Percentiles rank a stretch among this genome's conserved stretches.
Conservation (phyloP, 1,140 invertebrate species). For the Drosophila malerkotliana region DNA sequence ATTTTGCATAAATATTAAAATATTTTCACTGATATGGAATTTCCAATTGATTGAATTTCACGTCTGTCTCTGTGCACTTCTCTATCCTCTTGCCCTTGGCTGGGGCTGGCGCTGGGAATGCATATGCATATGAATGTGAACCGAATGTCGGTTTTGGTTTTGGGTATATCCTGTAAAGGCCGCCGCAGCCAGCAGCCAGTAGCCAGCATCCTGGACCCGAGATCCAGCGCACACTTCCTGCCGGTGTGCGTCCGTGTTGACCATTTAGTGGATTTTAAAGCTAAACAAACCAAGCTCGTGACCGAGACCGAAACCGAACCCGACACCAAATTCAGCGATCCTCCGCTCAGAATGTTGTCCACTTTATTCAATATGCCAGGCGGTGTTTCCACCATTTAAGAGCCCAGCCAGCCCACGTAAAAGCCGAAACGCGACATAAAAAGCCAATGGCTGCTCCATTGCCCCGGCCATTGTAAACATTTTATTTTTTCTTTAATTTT, state of each 20-base stretch:
- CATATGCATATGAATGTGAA: conserved; percentile 38
- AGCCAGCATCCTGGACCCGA: conserved; percentile 19
- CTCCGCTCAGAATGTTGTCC: conserved; percentile 47
- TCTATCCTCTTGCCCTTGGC: neutral
- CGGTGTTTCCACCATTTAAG: conserved; percentile 44
- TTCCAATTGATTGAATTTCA: conserved; percentile 76
- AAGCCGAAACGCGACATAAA: conserved; percentile 45
- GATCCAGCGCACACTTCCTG: conserved; percentile 27
- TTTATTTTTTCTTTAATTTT: conserved; percentile 44
- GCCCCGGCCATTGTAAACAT: conserved; percentile 35
- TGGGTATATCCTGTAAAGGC: conserved; percentile 28
- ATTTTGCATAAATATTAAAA: conserved; percentile 79
- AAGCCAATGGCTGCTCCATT: conserved; percentile 30
- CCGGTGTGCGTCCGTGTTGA: conserved; percentile 3
- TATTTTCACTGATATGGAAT: conserved; percentile 79
- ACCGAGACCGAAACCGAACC: conserved; percentile 18
- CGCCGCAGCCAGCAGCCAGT: conserved; percentile 1
- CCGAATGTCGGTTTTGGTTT: conserved; percentile 56
- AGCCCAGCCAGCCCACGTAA: conserved; percentile 39
- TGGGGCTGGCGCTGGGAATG: conserved; percentile 2
- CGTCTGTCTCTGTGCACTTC: conserved; percentile 24
- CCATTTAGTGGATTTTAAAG: conserved; percentile 65
- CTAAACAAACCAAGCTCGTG: conserved; percentile 54
- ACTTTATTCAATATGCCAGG: conserved; percentile 66
- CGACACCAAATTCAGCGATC: conserved; percentile 19